Evolutionary conservation across 2,888 invertebrate species (phyloP), one percentile per base, ranked within the genome.

Genomic region (Germaria angustata): DNA sequence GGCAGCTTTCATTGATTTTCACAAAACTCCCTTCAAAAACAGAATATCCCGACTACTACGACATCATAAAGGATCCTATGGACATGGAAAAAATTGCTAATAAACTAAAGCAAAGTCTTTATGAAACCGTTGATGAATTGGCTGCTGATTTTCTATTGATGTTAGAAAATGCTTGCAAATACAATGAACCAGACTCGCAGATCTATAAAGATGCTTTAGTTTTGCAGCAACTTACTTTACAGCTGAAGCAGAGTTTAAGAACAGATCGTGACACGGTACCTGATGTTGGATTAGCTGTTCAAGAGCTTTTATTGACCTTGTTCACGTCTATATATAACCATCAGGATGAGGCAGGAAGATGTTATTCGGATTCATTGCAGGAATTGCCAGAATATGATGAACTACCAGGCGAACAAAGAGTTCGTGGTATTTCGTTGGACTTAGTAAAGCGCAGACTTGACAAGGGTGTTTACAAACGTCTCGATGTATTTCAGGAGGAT

Each of bases 41-140:
- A 91, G 97, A 98, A 88, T 98, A 98, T 91, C 99, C 99, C 0
- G 98, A 98, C 89, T 99, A 99, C 91, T 99, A 98, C 89, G 98
- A 99, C 89, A 95, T 99, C 0, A 99, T 99, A 72, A 97, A 97
- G 88, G 96, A 95, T 86, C 99, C 99, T 0, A 97, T 99, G 88
- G 99, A 99, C 90, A 95, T 99, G 95, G 98, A 98, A 88, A 95
- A 95, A 88, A 98, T 99, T 79, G 95, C 96, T 0, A 95, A 96
- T 73, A 97, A 97, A 87, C 91, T 97, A 34, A 96, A 96, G 90
- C 94, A 94, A 82, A 93, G 93, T 78, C 92, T 92, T 0, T 99
- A 98, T 89, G 95, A 95, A 61, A 94, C 93, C 20, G 93, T 98
- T 24, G 98, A 98, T 85, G 98, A 98, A 84, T 91, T 99, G 66